Percentiles rank a stretch among this genome's conserved stretches.
Conservation (phyloP, 2,113 vertebrate genomes). For the Salvelinus fontinalis region DNA sequence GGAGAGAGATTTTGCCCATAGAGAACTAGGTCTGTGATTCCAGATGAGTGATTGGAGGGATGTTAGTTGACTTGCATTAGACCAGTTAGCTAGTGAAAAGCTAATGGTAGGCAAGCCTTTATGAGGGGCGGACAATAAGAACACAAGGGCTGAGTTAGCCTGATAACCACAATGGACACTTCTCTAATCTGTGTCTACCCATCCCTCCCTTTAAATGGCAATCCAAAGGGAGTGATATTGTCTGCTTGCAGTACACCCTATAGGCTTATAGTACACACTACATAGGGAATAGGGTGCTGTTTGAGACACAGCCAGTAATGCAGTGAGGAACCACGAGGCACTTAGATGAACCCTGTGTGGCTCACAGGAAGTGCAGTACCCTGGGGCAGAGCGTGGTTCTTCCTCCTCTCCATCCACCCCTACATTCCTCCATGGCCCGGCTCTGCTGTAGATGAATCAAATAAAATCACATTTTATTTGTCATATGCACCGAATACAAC, state of each 20-base stretch:
- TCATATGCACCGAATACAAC: too few species aligned
- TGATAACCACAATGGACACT: too few species aligned
- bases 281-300: too few species aligned
- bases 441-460: not conserved
- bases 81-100: not conserved
- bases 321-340: too few species aligned
- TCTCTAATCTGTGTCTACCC: too few species aligned
- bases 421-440: not conserved
- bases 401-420: not conserved
- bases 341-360: slow-evolving; percentile 31
- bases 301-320: too few species aligned
- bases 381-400: not conserved
- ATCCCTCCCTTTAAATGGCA: too few species aligned
- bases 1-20: slow-evolving; percentile 33
- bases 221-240: too few species aligned
- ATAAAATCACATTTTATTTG: too few species aligned
- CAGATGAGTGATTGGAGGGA: slow-evolving; percentile 50
- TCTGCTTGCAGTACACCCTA: too few species aligned
- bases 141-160: too few species aligned
- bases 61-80: slow-evolving; percentile 11
- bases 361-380: slow-evolving; percentile 32
- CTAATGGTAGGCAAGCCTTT: not conserved
- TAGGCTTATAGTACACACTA: too few species aligned
- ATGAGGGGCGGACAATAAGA: slow-evolving; percentile 27
- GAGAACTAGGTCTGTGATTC: slow-evolving; percentile 65